These are phyloP conservation scores for Euleptes europaea DNA, from an alignment of 2,113 vertebrate genomes.

Conservation along the genomic window DNA sequence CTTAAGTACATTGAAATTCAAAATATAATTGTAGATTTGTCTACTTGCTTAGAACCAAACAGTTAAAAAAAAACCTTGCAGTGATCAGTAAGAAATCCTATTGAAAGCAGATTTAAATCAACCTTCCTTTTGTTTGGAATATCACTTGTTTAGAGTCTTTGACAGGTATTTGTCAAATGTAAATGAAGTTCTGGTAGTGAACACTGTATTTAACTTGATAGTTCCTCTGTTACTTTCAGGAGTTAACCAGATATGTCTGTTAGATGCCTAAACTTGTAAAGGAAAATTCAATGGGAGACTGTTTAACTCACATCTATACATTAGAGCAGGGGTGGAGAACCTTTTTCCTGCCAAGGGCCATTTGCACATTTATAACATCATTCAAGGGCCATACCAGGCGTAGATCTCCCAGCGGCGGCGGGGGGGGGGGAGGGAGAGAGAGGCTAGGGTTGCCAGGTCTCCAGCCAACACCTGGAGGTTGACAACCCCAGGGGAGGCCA, in stretches of 20 bases:
- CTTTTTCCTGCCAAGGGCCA: too few relatives aligned
- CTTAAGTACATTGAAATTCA: neutral
- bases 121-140: neutral
- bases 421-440: too few relatives aligned
- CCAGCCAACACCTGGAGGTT: too few relatives aligned
- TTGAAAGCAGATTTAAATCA: neutral
- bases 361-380: too few relatives aligned
- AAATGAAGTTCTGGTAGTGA: neutral
- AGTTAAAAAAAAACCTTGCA: neutral
- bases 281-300: too few relatives aligned
- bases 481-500: too few relatives aligned
- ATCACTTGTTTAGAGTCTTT: neutral
- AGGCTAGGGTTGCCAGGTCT: too few relatives aligned
- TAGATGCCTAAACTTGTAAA: neutral
- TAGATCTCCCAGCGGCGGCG: too few relatives aligned
- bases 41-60: neutral
- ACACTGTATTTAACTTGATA: too few relatives aligned
- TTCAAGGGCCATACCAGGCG: too few relatives aligned
- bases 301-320: too few relatives aligned
- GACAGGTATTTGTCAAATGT: neutral
- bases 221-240: neutral
- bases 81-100: neutral
- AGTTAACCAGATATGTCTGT: neutral
- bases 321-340: too few relatives aligned
- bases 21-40: neutral